These are phyloP conservation scores for Chiridota heheva DNA, from an alignment of 35 echinoderm and acorn worm genomes.

Conservation along the genomic window DNA sequence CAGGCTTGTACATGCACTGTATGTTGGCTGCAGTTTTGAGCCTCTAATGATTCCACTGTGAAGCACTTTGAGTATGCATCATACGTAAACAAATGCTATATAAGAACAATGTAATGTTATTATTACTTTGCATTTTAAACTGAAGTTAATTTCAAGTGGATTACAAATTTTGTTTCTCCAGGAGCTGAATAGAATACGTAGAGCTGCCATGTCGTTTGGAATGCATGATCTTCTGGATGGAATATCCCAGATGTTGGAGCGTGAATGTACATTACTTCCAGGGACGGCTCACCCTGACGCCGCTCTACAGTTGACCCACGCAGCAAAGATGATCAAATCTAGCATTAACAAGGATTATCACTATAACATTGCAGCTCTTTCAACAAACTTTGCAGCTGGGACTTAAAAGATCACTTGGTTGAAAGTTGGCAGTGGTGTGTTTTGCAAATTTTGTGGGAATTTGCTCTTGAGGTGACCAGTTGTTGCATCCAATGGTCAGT, in stretches of 20 bases:
- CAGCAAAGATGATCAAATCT: conserved; percentile 68
- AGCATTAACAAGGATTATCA: conserved; percentile 67
- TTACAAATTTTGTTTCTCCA: conserved; percentile 25
- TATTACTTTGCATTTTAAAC: no score
- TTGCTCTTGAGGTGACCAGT: no score
- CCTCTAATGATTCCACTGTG: no score
- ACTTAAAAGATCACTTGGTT: conserved; percentile 59
- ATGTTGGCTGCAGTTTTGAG: no score
- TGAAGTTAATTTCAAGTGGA: no score
- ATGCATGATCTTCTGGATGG: conserved; percentile 89
- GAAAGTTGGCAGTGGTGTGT: not conserved
- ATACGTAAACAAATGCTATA: no score
- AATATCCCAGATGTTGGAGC: conserved; percentile 79
- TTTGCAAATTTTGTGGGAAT: no score
- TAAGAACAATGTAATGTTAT: no score
- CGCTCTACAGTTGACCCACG: conserved; percentile 90
- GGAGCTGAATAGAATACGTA: conserved; percentile 91
- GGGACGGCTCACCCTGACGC: conserved; percentile 92
- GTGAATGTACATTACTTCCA: conserved; percentile 90
- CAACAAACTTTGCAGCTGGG: conserved; percentile 80
- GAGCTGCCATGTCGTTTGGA: conserved; percentile 77
- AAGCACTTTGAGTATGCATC: no score
- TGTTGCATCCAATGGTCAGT: no score
- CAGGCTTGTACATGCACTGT: no score
- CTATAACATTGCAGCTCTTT: conserved; percentile 72